Evolutionary conservation across 2,797 vertebrate species (phyloP).

Genomic region (Peromyscus nudipes): DNA sequence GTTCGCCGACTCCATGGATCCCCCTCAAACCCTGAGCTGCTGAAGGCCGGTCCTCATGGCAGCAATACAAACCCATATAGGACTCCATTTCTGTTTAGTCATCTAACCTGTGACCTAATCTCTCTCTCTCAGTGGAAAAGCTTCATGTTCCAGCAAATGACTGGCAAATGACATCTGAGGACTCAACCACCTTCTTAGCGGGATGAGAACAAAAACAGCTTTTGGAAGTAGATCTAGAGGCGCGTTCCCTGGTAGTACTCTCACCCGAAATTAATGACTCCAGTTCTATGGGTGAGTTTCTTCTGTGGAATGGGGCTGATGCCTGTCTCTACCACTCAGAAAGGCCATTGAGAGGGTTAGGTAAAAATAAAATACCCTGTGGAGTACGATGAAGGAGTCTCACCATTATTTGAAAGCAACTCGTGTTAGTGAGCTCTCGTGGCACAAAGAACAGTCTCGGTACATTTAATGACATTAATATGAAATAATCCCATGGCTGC

Average conservation of each 20-base stretch:
- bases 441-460: neutral
- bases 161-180: slow-evolving; percentile 7
- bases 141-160: neutral
- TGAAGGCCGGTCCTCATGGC: neutral
- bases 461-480: neutral
- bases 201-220: neutral
- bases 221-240: neutral
- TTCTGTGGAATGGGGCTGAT: neutral
- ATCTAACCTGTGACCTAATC: neutral
- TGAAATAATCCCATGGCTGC: neutral
- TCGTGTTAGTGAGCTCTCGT: neutral
- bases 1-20: neutral
- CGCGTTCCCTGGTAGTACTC: neutral
- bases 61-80: neutral
- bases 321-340: neutral
- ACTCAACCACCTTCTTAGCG: neutral
- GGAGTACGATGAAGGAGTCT: neutral
- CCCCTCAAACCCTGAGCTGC: neutral
- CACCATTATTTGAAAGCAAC: neutral
- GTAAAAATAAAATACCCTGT: neutral
- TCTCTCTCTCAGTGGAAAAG: neutral
- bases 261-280: neutral
- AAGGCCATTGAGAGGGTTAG: neutral
- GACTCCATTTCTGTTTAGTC: neutral
- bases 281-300: neutral